Percentiles rank a stretch among this genome's conserved stretches.
Evolutionary conservation across 2,797 vertebrate genomes (phyloP).

Genomic region (Pteropus rufus): DNA sequence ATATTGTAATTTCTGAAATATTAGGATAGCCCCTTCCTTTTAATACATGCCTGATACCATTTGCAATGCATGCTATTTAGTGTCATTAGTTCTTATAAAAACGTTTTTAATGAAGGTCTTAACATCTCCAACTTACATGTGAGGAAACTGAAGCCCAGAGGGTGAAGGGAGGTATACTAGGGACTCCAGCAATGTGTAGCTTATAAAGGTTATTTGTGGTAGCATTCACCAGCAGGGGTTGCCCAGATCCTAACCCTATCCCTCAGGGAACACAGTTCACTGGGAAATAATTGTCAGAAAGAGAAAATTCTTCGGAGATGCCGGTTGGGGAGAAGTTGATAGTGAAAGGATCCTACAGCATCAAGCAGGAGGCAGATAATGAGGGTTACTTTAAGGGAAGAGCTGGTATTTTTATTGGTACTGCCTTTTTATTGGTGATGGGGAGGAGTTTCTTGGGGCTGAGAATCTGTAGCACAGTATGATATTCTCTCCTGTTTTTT

Average conservation of each 20-base stretch:
- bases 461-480: not conserved
- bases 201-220: not conserved
- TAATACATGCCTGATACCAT: not conserved
- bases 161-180: not conserved
- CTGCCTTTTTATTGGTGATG: not conserved
- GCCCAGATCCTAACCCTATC: too few species aligned
- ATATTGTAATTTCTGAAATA: not conserved
- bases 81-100: not conserved
- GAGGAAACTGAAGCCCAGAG: not conserved
- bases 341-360: not conserved
- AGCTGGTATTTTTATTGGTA: not conserved
- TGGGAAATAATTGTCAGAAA: not conserved
- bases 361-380: not conserved
- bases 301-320: not conserved
- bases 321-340: not conserved
- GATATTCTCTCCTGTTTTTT: not conserved
- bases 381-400: not conserved
- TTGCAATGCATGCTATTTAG: not conserved
- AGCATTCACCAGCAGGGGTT: not conserved
- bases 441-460: not conserved
- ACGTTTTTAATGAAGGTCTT: not conserved
- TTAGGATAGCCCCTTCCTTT: not conserved
- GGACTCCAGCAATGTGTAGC: not conserved
- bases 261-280: not conserved
- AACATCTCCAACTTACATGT: not conserved